Percentiles rank a stretch among this genome's conserved stretches.
Conservation (phyloP, 2,113 vertebrate genomes). For the Hemichromis elongatus region DNA sequence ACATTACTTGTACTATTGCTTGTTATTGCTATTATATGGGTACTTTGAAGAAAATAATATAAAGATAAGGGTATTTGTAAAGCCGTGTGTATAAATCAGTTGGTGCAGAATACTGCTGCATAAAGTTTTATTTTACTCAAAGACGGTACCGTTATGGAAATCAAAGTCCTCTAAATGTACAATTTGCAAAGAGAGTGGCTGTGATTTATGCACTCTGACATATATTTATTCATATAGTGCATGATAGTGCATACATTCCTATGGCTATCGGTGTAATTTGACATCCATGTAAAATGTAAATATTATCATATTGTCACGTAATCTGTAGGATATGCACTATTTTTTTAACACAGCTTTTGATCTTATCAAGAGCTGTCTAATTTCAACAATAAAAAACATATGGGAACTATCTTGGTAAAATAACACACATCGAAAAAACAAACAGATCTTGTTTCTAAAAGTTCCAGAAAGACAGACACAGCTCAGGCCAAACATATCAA, state of each 20-base stretch:
- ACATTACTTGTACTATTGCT: background rate
- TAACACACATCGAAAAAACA: conserved; percentile 2
- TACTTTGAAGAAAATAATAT: background rate
- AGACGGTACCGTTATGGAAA: background rate
- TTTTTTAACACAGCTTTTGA: background rate
- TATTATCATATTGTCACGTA: background rate
- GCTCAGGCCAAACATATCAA: conserved; percentile 14
- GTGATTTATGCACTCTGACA: background rate
- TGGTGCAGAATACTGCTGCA: background rate
- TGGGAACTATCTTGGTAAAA: background rate
- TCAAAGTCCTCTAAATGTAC: background rate
- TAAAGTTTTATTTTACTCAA: background rate
- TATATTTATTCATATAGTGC: background rate
- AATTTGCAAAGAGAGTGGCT: background rate
- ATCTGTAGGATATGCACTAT: background rate
- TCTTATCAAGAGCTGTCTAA: background rate
- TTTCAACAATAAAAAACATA: background rate
- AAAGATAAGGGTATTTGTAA: background rate
- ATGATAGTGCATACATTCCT: background rate
- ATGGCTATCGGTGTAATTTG: background rate
- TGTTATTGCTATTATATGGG: background rate
- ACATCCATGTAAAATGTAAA: background rate
- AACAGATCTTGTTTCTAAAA: background rate
- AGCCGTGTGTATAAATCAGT: background rate
- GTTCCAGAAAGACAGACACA: background rate